phyloP scores from a whole-genome alignment of 2,113 vertebrate genomes.

The Monarcha castaneiventris region DNA sequence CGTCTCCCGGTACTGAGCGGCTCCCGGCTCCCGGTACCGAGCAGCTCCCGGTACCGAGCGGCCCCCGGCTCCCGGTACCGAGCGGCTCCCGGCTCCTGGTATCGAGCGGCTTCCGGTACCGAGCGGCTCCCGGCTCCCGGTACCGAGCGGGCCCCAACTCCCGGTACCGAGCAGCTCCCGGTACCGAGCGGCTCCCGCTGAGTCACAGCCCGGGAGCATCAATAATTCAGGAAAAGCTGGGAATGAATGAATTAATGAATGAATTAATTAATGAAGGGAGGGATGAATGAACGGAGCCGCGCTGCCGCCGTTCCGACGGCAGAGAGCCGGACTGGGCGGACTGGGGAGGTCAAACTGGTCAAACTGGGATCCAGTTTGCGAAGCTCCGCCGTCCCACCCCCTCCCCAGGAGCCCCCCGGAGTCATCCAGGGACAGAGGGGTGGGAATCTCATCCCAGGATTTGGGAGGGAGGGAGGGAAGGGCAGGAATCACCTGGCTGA shows the following conservation, averaged over 20 bases:
- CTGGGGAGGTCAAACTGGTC: not conserved
- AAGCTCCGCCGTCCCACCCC: too few species aligned
- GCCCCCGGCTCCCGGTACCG: too few species aligned
- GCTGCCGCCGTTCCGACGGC: not conserved
- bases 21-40: too few species aligned
- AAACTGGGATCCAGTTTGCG: not conserved
- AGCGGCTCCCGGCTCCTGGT: too few species aligned
- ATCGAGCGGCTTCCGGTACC: too few species aligned
- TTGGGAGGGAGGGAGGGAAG: not conserved
- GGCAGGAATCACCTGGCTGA: not conserved
- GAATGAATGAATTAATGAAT: not conserved
- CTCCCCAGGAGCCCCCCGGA: too few species aligned
- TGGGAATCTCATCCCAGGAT: not conserved
- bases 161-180: too few species aligned
- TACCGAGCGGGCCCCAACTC: too few species aligned
- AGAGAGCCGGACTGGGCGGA: not conserved
- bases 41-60: too few species aligned
- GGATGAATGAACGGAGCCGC: not conserved
- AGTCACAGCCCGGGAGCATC: not conserved
- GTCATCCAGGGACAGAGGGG: too few species aligned
- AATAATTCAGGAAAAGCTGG: not conserved
- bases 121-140: too few species aligned
- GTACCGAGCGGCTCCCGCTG: not conserved
- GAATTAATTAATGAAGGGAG: not conserved
- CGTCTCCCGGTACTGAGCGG: too few species aligned